A percentile compares a stretch with the other conserved stretches of the same genome.
These are phyloP conservation scores for Popillia japonica DNA, from an alignment of 1,140 invertebrate species.

Conservation along the genomic window DNA sequence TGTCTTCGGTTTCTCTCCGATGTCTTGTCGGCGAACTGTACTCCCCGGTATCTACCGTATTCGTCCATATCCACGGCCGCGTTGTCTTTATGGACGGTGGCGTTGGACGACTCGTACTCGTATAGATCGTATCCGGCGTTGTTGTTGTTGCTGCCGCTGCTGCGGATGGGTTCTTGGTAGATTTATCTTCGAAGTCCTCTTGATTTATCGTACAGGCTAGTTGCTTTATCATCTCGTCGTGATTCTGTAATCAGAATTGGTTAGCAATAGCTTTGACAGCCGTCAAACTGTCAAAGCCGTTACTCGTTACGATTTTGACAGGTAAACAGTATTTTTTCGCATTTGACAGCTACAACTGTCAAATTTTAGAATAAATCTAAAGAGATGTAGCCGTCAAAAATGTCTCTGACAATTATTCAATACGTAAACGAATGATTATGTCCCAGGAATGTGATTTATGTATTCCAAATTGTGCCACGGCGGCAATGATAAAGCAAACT, in stretches of 20 bases:
- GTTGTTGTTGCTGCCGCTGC: constrained; percentile 36
- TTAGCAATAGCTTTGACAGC: no score
- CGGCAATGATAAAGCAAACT: no score
- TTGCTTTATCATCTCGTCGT: constrained; percentile 61
- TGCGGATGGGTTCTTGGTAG: constrained; percentile 46
- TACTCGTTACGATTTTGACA: no score
- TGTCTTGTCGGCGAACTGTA: constrained; percentile 59
- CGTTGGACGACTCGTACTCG: constrained; percentile 8
- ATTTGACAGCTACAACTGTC: no score
- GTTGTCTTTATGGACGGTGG: constrained; percentile 50
- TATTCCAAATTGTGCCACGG: no score
- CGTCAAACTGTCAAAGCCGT: no score
- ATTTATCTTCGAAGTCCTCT: constrained; percentile 56
- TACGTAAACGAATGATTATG: no score
- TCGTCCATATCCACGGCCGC: constrained; percentile 57
- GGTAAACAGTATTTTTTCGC: no score
- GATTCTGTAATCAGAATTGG: constrained; percentile 57
- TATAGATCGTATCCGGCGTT: constrained; percentile 31
- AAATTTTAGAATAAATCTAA: no score
- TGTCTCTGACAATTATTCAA: no score
- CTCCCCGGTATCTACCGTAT: constrained; percentile 54
- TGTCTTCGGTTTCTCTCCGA: constrained; percentile 59
- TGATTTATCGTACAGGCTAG: constrained; percentile 59
- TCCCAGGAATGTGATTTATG: no score
- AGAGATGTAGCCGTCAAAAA: no score